Conservation (phyloP, 2,888 invertebrate genomes). For the Eupithecia exiguata region DNA sequence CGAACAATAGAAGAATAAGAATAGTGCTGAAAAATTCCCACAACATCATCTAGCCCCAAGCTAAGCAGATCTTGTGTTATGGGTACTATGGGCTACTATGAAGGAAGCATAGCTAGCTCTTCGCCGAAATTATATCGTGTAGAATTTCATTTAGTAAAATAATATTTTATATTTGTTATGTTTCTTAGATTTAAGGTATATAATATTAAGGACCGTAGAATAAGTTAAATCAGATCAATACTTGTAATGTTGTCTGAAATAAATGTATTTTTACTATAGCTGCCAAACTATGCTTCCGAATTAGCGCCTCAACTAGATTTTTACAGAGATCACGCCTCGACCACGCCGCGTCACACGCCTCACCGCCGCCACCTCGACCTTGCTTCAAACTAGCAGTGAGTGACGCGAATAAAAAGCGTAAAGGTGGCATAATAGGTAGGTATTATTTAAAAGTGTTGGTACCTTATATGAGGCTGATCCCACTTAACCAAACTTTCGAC, state of each 20-base stretch:
- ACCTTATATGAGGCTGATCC: slow-evolving; percentile 49
- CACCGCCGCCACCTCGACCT: neutral
- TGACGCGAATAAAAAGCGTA: neutral
- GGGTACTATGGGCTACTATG: neutral
- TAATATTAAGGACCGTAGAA: no score
- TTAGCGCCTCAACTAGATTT: neutral
- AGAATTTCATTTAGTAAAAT: no score
- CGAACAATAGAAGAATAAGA: neutral
- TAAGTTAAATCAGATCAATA: no score
- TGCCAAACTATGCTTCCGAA: no score
- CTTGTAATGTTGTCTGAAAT: no score
- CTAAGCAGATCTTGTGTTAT: neutral
- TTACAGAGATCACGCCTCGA: neutral
- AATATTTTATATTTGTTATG: no score
- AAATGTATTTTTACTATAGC: no score
- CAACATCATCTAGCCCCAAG: neutral
- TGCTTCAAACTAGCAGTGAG: neutral
- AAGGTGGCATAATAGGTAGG: neutral
- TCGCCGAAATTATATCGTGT: no score
- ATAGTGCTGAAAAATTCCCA: neutral
- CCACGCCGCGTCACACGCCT: neutral
- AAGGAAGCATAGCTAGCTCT: neutral
- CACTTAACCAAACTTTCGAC: slow-evolving; percentile 63
- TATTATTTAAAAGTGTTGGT: neutral
- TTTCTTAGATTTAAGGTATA: no score